Conservation (phyloP, 2,888 invertebrate species). For the Melinopterus prodromus region DNA sequence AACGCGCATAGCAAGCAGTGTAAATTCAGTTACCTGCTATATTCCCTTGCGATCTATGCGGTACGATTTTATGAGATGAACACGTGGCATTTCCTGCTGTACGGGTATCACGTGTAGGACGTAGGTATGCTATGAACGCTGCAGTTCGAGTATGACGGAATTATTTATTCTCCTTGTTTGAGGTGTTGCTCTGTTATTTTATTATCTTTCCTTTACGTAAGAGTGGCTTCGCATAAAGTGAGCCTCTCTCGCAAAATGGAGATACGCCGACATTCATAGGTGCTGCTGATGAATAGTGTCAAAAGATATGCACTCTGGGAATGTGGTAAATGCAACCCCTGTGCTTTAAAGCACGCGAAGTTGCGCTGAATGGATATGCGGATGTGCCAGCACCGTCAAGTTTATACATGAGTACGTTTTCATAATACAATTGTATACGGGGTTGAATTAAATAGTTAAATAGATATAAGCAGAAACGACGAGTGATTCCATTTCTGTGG, state of each 20-base stretch:
- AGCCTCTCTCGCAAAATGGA: not conserved
- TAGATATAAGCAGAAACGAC: too few species aligned
- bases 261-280: slow-evolving; percentile 10
- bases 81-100: too few species aligned
- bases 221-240: not conserved
- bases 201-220: not conserved
- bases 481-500: too few species aligned
- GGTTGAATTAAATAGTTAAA: not conserved
- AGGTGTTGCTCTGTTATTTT: not conserved
- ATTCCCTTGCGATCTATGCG: too few species aligned
- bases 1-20: too few species aligned
- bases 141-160: not conserved
- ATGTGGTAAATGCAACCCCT: slow-evolving; percentile 13
- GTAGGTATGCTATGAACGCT: not conserved
- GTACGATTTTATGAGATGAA: too few species aligned
- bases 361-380: slow-evolving; percentile 11
- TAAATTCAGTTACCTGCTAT: too few species aligned
- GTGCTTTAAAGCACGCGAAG: not conserved
- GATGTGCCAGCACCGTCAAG: slow-evolving; percentile 11
- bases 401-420: not conserved
- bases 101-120: too few species aligned
- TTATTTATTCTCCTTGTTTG: not conserved
- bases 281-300: slow-evolving; percentile 18
- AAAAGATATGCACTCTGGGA: slow-evolving; percentile 19
- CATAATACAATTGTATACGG: not conserved